These are phyloP conservation scores for Tetraneura akinire DNA, from an alignment of 1,140 invertebrate genomes.

Conservation along the genomic window DNA sequence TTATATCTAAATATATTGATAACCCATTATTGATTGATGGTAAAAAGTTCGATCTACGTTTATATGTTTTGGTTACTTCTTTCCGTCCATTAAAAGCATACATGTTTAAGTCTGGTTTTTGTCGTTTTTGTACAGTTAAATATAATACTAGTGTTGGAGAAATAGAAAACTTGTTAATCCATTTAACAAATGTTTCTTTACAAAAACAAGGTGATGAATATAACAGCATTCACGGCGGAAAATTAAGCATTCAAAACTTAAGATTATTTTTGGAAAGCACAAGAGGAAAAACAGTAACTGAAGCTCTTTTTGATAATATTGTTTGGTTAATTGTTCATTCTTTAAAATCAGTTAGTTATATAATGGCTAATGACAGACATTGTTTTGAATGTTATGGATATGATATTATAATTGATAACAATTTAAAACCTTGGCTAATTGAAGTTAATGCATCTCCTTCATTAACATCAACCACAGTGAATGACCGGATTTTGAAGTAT, in stretches of 20 bases:
- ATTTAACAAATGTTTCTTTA: slow-evolving; percentile 82
- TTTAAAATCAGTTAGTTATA: slow-evolving; percentile 74
- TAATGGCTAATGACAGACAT: slow-evolving; percentile 75
- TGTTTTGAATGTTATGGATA: slow-evolving; percentile 85
- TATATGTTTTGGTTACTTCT: slow-evolving; percentile 82
- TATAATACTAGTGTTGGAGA: slow-evolving; percentile 71
- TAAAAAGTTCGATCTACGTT: slow-evolving; percentile 83
- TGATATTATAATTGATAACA: slow-evolving; percentile 85
- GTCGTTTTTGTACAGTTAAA: slow-evolving; percentile 81
- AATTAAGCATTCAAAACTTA: slow-evolving; percentile 90
- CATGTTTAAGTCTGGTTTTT: slow-evolving; percentile 76
- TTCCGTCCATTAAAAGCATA: slow-evolving; percentile 80
- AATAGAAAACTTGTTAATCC: slow-evolving; percentile 83
- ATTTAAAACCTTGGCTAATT: slow-evolving; percentile 82
- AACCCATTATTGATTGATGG: slow-evolving; percentile 84
- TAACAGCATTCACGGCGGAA: slow-evolving; percentile 91
- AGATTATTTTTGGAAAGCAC: slow-evolving; percentile 88
- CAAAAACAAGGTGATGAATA: slow-evolving; percentile 88
- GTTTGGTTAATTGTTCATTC: slow-evolving; percentile 89
- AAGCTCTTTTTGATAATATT: slow-evolving; percentile 80
- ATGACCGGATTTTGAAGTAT: slow-evolving; percentile 93
- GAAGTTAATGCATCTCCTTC: slow-evolving; percentile 94
- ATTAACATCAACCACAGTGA: slow-evolving; percentile 89
- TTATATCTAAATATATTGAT: slow-evolving; percentile 83
- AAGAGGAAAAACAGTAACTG: slow-evolving; percentile 81